phyloP scores from a whole-genome alignment of 2,113 vertebrate species.

The Crypturellus undulatus region DNA sequence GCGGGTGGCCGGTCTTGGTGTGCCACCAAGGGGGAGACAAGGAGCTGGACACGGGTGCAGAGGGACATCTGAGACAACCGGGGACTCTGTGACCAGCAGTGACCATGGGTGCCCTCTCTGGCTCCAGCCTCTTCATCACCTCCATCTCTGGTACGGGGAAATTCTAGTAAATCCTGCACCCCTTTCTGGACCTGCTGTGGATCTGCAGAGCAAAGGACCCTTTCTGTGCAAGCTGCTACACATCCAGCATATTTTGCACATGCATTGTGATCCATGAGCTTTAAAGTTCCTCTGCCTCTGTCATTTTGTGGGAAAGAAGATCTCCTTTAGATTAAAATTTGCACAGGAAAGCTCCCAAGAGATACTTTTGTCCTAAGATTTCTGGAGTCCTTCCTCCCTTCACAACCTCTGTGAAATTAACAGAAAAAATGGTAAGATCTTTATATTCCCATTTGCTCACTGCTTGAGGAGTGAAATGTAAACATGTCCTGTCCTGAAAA shows the following conservation, averaged over 20 bases:
- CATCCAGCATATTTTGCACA: neutral
- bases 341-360: neutral
- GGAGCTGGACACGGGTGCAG: neutral
- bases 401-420: neutral
- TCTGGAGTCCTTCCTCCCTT: neutral
- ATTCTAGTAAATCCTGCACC: neutral
- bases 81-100: fast-evolving
- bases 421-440: neutral
- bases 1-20: fast-evolving
- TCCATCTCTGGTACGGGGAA: neutral
- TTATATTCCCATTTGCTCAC: neutral
- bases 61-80: neutral
- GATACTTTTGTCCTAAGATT: neutral
- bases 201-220: neutral
- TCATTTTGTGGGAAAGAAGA: neutral
- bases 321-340: neutral
- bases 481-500: neutral
- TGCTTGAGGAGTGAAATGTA: neutral
- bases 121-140: neutral
- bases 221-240: neutral
- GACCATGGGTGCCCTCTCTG: neutral
- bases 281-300: neutral
- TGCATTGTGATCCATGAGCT: neutral
- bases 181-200: neutral
- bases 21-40: neutral